phyloP scores from a whole-genome alignment of 2,113 vertebrate species.

The Percopsis transmontana region DNA sequence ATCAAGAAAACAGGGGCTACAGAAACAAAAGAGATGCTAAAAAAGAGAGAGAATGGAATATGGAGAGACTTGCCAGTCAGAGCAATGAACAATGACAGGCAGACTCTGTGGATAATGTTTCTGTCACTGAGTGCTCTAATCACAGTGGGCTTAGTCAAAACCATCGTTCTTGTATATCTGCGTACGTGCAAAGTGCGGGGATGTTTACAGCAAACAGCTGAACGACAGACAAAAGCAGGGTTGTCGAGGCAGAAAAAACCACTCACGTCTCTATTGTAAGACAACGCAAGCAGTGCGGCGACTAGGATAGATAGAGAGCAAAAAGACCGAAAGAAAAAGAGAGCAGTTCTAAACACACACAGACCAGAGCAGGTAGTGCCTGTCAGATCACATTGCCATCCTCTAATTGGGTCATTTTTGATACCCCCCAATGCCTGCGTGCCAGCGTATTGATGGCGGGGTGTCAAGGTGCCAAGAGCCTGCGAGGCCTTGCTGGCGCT shows the following conservation, averaged over 20 bases:
- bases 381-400: constrained; percentile 75
- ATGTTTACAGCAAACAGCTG: constrained; percentile 63
- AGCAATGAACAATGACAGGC: constrained; percentile 65
- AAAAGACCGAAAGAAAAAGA: background rate
- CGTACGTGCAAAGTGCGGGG: constrained; percentile 37
- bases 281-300: constrained; percentile 8
- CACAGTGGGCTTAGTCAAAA: constrained; percentile 72
- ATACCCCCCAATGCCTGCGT: constrained; percentile 62
- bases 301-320: constrained; percentile 13
- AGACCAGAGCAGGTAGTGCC: constrained; percentile 74
- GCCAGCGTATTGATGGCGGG: constrained; percentile 72
- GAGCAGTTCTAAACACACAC: constrained; percentile 54
- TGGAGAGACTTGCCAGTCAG: constrained; percentile 67
- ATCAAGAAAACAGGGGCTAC: constrained; percentile 49
- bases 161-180: constrained; percentile 54
- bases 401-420: constrained; percentile 79
- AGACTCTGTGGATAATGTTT: constrained; percentile 72
- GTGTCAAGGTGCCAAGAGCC: constrained; percentile 69
- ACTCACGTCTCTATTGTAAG: constrained; percentile 53
- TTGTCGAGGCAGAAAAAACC: constrained; percentile 52
- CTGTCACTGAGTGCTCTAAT: constrained; percentile 68
- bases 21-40: constrained; percentile 40
- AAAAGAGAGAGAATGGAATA: constrained; percentile 59
- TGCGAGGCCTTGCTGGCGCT: constrained; percentile 72
- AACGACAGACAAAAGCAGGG: constrained; percentile 46